These are phyloP conservation scores for Caenorhabditis sp. DNA, from an alignment of 2,888 invertebrate genomes.

Conservation along the genomic window DNA sequence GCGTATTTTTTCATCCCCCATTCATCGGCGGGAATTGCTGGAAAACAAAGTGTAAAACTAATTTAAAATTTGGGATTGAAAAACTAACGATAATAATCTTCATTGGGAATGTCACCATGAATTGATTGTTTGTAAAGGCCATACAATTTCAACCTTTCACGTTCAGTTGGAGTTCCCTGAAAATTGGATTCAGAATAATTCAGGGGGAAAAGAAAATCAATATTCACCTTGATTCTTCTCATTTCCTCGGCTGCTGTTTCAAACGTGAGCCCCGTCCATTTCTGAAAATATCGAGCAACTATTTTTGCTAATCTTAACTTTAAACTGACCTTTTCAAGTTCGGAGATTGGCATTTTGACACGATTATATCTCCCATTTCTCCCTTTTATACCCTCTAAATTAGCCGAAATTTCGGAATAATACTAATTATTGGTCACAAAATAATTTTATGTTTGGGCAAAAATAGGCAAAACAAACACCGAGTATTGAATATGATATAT, in stretches of 20 bases:
- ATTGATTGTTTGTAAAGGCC: conserved; percentile 59
- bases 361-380: not conserved
- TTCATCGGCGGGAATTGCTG: conserved; percentile 32
- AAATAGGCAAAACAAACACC: not conserved
- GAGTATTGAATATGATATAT: not conserved
- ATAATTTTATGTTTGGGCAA: not conserved
- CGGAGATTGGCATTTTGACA: conserved; percentile 36
- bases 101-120: conserved; percentile 56
- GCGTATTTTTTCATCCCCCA: conserved; percentile 45
- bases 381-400: not conserved
- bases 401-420: not conserved
- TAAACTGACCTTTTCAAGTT: conserved; percentile 35
- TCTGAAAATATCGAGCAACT: conserved; percentile 27
- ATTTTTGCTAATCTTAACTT: not conserved
- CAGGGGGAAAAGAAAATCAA: not conserved
- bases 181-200: not conserved
- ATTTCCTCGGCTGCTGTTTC: conserved; percentile 62
- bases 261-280: conserved; percentile 52
- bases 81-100: conserved; percentile 49
- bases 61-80: not conserved
- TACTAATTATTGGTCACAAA: not conserved
- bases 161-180: conserved; percentile 33
- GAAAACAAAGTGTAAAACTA: conserved; percentile 6
- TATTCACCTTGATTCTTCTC: conserved; percentile 42
- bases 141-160: conserved; percentile 50